Evolutionary conservation across 2,113 vertebrate species (phyloP), one percentile per base, ranked within the genome.

Genomic region (Stercorarius parasiticus): DNA sequence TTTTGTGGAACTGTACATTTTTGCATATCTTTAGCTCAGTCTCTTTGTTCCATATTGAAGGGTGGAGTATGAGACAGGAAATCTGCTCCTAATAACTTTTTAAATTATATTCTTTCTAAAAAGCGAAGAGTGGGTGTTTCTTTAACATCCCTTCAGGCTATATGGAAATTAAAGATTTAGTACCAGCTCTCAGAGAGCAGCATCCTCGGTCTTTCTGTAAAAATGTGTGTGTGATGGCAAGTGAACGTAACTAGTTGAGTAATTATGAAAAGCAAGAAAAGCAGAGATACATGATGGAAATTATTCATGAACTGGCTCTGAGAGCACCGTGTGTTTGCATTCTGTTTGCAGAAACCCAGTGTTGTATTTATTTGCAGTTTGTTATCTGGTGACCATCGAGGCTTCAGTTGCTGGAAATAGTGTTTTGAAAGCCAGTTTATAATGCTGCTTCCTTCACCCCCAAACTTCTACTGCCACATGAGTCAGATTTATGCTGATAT

Each of bases 21-120:
- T 81, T 96, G 89, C 94, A 71, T 93, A 77, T 95, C 90, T 92
- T 34, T 34, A 91, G 67, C 82, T 87, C 56, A 43, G 6, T 76
- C 87, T 86, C 88, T 96, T 96, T 97, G 86, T 97, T 95, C 94
- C 86, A 21, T 5, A 64, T 36, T 67, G 59, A 72, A 92, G 89
- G 95, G 82, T 87, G 92, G 94, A 83, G 91, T 79, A 38, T 67
- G 77, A 92, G 86, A 64, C 83, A 86, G 90, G 72, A 97, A 96
- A 91, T 88, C 82, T 94, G 90, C 90, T 93, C 83, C 80, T 65
- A 79, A 84, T 94, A 50, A 93, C 80, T 86, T 87, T 30, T 3
- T 20, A 49, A 86, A 79, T 72, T 42, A 40, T 27, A 4, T 84
- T 84, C 49, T 79, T 79, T 80, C 45, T 92, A 17, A n/a, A 30